Percentiles rank a stretch among this genome's conserved stretches.
These are phyloP conservation scores for Drosophila suzukii DNA, from an alignment of 1,140 invertebrate species.

Conservation along the genomic window DNA sequence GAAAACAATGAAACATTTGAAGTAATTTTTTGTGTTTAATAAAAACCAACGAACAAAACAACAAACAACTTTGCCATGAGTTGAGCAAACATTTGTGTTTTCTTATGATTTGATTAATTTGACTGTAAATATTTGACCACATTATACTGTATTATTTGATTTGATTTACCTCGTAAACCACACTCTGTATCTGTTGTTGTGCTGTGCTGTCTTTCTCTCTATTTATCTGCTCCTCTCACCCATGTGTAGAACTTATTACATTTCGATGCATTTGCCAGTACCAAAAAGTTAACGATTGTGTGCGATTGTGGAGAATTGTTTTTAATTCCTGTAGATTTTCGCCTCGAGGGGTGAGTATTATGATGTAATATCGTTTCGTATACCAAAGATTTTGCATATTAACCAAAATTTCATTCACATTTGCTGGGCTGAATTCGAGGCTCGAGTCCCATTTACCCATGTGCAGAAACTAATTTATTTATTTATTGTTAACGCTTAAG, in stretches of 20 bases:
- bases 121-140: slow-evolving; percentile 28
- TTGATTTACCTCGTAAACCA: slow-evolving; percentile 35
- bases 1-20: slow-evolving; percentile 60
- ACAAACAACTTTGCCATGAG: slow-evolving; percentile 61
- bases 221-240: slow-evolving; percentile 27
- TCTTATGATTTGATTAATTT: slow-evolving; percentile 59
- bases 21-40: slow-evolving; percentile 82
- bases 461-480: slow-evolving; percentile 50
- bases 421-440: slow-evolving; percentile 56
- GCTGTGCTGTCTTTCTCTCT: slow-evolving; percentile 42
- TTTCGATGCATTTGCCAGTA: slow-evolving; percentile 54
- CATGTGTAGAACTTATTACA: slow-evolving; percentile 41
- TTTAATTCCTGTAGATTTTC: slow-evolving; percentile 50
- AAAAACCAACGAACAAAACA: slow-evolving; percentile 60
- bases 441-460: slow-evolving; percentile 29
- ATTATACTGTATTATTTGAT: slow-evolving; percentile 35
- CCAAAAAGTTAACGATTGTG: slow-evolving; percentile 24
- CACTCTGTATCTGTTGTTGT: slow-evolving; percentile 58
- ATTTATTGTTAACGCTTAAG: slow-evolving; percentile 64
- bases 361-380: slow-evolving; percentile 49
- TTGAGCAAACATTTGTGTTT: slow-evolving; percentile 74
- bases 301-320: slow-evolving; percentile 40
- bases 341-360: slow-evolving; percentile 64
- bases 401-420: slow-evolving; percentile 39
- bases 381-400: slow-evolving; percentile 67